A percentile compares a stretch with the other conserved stretches of the same genome.
phyloP scores from a whole-genome alignment of 1,140 invertebrate species.

The Drosophila sechellia region DNA sequence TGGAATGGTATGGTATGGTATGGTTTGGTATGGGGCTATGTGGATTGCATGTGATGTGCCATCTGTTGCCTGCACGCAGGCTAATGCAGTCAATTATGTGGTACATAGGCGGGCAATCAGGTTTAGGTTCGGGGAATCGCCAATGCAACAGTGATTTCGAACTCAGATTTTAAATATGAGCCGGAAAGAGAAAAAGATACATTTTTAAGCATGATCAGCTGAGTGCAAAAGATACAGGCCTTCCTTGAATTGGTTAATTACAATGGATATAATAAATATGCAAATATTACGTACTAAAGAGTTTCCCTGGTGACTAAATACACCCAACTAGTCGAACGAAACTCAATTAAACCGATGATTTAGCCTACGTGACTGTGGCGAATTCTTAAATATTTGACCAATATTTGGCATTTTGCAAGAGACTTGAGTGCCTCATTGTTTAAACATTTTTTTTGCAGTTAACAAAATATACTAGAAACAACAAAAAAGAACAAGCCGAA shows the following conservation, averaged over 20 bases:
- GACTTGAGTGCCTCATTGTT: conserved; percentile 46
- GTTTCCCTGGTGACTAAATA: conserved; percentile 9
- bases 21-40: conserved; percentile 21
- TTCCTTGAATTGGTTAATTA: too few relatives aligned
- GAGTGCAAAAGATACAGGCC: too few relatives aligned
- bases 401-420: conserved; percentile 6
- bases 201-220: too few relatives aligned
- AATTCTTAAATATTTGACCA: conserved; percentile 35
- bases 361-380: conserved; percentile 26
- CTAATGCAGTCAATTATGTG: conserved; percentile 46
- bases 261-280: background rate
- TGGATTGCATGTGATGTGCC: conserved; percentile 32
- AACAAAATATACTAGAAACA: conserved; percentile 39
- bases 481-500: conserved; percentile 19
- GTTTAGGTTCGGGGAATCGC: conserved; percentile 24
- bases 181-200: too few relatives aligned
- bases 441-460: conserved; percentile 51
- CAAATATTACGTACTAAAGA: background rate
- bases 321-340: background rate
- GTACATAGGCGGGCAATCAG: conserved; percentile 32
- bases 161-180: background rate
- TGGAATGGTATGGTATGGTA: conserved; percentile 13
- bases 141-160: conserved; percentile 3
- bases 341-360: conserved; percentile 20
- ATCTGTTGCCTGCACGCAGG: conserved; percentile 32